phyloP scores from a whole-genome alignment of 2,888 invertebrate genomes.

The Altica lythri region DNA sequence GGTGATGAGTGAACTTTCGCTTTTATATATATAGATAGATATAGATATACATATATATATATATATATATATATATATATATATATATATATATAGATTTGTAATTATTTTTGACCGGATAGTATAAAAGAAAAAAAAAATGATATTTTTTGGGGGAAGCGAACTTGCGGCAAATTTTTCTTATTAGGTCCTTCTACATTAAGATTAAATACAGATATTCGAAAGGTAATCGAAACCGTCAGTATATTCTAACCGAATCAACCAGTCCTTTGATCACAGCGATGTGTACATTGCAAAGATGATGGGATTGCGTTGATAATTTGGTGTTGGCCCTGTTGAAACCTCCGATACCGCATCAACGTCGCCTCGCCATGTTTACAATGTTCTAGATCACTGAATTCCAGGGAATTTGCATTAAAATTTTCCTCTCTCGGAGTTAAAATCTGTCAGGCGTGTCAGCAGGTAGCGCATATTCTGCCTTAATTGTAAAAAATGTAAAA shows the following conservation, averaged over 20 bases:
- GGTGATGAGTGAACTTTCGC: too few relatives aligned
- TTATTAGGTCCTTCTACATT: conserved; percentile 43
- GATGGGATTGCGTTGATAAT: conserved; percentile 55
- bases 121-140: too few relatives aligned
- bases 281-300: conserved; percentile 53
- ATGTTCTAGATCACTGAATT: conserved; percentile 54
- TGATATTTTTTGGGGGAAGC: neutral
- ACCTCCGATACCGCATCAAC: conserved; percentile 30
- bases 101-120: too few relatives aligned
- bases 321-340: conserved; percentile 49
- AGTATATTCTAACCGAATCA: conserved; percentile 35
- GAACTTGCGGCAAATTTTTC: conserved; percentile 9
- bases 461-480: conserved; percentile 19
- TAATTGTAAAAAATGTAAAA: conserved; percentile 21
- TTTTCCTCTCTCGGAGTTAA: conserved; percentile 33
- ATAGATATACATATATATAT: too few relatives aligned
- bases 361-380: conserved; percentile 52
- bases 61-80: too few relatives aligned
- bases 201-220: conserved; percentile 45
- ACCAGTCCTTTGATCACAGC: conserved; percentile 52
- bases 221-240: conserved; percentile 52
- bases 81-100: too few relatives aligned
- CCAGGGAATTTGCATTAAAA: conserved; percentile 49
- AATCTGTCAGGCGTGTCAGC: conserved; percentile 30
- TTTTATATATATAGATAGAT: too few relatives aligned